A percentile compares a stretch with the other conserved stretches of the same genome.
phyloP scores from a whole-genome alignment of 2,113 vertebrate species.

The Halichoerus grypus region DNA sequence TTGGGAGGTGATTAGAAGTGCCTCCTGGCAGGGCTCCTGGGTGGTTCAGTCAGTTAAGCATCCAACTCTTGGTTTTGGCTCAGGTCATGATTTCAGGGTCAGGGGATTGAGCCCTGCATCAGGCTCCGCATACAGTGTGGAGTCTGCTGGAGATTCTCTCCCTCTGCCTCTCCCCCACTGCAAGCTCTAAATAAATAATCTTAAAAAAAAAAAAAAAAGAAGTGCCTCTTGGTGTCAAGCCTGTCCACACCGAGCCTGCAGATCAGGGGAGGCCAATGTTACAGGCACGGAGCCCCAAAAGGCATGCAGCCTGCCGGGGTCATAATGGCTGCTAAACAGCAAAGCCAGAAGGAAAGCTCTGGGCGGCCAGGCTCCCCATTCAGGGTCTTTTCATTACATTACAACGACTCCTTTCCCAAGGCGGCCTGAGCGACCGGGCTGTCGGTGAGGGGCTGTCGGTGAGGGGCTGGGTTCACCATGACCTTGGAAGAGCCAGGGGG shows the following conservation, averaged over 20 bases:
- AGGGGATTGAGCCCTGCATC: background rate
- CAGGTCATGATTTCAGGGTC: background rate
- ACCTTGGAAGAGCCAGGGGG: rapidly evolving
- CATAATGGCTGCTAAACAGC: background rate
- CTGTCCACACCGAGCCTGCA: background rate
- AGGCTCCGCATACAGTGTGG: background rate
- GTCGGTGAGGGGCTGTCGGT: background rate
- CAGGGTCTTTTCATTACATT: background rate
- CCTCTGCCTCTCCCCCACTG: background rate
- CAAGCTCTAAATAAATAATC: background rate
- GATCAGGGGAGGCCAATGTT: background rate
- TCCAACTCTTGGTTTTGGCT: background rate
- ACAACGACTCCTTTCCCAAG: background rate
- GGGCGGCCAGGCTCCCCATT: too few species aligned
- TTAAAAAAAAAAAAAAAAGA: background rate
- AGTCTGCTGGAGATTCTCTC: background rate
- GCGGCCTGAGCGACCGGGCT: background rate
- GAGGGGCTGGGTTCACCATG: background rate
- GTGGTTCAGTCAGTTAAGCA: background rate
- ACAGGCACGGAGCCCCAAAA: rapidly evolving
- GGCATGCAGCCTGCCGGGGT: rapidly evolving
- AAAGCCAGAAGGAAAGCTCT: background rate
- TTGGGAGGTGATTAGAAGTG: background rate
- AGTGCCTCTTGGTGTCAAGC: too few species aligned
- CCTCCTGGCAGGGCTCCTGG: background rate